A percentile compares a stretch with the other conserved stretches of the same genome.
phyloP scores from a whole-genome alignment of 1,140 invertebrate species.

The Caenorhabditis briggsae region DNA sequence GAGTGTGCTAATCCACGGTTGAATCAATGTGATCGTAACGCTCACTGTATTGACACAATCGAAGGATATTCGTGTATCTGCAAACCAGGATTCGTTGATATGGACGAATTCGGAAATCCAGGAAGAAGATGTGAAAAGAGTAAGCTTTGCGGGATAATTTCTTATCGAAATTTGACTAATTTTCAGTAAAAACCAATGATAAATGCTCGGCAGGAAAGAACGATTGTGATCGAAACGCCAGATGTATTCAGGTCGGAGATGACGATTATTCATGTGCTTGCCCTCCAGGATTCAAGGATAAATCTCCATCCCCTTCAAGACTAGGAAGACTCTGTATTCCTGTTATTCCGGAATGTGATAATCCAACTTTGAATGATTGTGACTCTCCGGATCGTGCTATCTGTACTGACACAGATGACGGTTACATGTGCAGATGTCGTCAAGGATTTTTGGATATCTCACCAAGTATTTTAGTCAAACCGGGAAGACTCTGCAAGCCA shows the following conservation, averaged over 20 bases:
- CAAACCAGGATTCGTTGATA: slow-evolving; percentile 64
- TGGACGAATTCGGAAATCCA: slow-evolving; percentile 77
- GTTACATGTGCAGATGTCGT: slow-evolving; percentile 74
- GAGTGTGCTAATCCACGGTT: slow-evolving; percentile 70
- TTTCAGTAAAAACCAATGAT: slow-evolving; percentile 73
- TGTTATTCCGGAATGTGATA: slow-evolving; percentile 77
- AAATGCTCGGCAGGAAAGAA: slow-evolving; percentile 70
- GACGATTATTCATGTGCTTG: slow-evolving; percentile 73
- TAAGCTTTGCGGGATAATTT: background rate
- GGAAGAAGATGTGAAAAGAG: slow-evolving; percentile 74
- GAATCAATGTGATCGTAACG: slow-evolving; percentile 74
- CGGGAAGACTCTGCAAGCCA: slow-evolving; percentile 75
- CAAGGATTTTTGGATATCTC: slow-evolving; percentile 77
- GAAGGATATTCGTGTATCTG: slow-evolving; percentile 75
- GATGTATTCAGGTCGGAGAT: slow-evolving; percentile 72
- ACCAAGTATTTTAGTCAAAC: slow-evolving; percentile 73
- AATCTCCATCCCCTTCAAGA: slow-evolving; percentile 45
- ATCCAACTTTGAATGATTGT: slow-evolving; percentile 77
- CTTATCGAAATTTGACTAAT: background rate
- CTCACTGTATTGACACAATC: slow-evolving; percentile 74
- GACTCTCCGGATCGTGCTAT: slow-evolving; percentile 76
- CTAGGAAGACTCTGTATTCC: slow-evolving; percentile 76
- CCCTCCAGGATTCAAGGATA: slow-evolving; percentile 72
- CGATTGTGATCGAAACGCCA: slow-evolving; percentile 76
- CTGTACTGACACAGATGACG: slow-evolving; percentile 77